Base-by-base conservation (phyloP, 2,797 vertebrate genomes). In the Neostethus bicornis region DNA sequence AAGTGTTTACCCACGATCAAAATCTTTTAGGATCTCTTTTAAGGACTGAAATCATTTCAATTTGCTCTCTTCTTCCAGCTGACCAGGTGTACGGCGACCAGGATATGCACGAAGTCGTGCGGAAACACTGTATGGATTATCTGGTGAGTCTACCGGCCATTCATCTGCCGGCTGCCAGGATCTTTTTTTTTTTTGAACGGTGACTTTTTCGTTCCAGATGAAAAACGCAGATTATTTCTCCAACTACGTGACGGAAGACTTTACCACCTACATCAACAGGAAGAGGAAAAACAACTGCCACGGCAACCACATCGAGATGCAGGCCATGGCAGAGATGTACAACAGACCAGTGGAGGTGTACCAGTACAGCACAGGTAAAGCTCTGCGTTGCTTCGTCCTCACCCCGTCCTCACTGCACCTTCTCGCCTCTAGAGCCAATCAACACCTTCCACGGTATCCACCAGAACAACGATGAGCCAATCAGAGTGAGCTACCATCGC, bases 281-380 rank as follows among this genome's bases (percentile, higher is more conserved):
- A 97, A 98, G 71, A 92, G 94, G 79, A 96, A 96, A 93, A 96
- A 94, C 87, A 96, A 95, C 51, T 96, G 95, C 79, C 96, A 98
- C 1, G 95, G 95, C 48, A 98, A 98, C 90, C 95, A 96, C 84
- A 97, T 97, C 9, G 95, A 96, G 85, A 96, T 96, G 95, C 96
- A 97, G 82, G 96, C 95, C 39, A 98, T 98, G 96, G 96, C 96
- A 0, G 95, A 98, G 89, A 96, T 98, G 95, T 97, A 97, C 87
- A 97, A 96, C 87, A 88, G 95, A 31, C 95, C 96, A 0, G 94
- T 96, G 70, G 95, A 97, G 80, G 96, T 97, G 70, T 97, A 97
- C 80, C 96, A 97, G 80, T 93, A 96, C 5, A 90, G 94, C 85
- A 96, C 94, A 85, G 95, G 94, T 95, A 64, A 77, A 79, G 53